Evolutionary conservation across 2,888 invertebrate species (phyloP), one percentile per base, ranked within the genome.

Genomic region (Drosophila parthenogenetica): DNA sequence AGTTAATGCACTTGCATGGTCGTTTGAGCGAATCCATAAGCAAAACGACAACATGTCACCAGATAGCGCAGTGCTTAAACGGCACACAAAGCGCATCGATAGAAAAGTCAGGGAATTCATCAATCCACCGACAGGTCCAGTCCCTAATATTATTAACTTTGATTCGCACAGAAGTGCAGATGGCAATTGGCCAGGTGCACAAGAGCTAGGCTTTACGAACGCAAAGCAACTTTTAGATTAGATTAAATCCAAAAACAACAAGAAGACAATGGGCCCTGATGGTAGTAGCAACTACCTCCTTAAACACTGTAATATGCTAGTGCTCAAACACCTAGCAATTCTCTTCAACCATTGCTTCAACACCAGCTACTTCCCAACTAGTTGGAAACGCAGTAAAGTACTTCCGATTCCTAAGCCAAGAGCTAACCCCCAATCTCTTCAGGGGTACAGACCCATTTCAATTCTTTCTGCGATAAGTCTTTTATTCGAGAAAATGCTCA

Each of bases 1-100:
- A 53, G 13, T 59, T 3, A 65, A 65, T 32, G 65, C 53, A 0
- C 35, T 62, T 14, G 54, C 48, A n/a, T 62, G 48, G 54, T 46
- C 54, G 2, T 64, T 59, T 19, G 64, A 58, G 5, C n/a, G 14
- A 19, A 32, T 46, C 0, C 64, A 64, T n/a, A 32, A 46, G 3
- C 40, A 58, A 16, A 53, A 64, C 11, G 16, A 46, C 7, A 16
- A 19, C 16, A 39, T 58, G 29, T 37, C 63, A 3, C 3, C 10
- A 5, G 7, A n/a, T 16, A 37, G 3, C 4, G 1, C 8, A 10
- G 7, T 2, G 8, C 37, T 51, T 5, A 37, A 32, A 22, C 39
- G 17, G 5, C 50, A 51, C 8, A 5, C 13, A 4, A 14, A 39
- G 7, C 13, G 5, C 5, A 5, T 35, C 5, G 5, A 49, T 1